Evolutionary conservation across 2,888 invertebrate genomes (phyloP), one percentile per base, ranked within the genome.

Genomic region (Agapostemon virescens): DNA sequence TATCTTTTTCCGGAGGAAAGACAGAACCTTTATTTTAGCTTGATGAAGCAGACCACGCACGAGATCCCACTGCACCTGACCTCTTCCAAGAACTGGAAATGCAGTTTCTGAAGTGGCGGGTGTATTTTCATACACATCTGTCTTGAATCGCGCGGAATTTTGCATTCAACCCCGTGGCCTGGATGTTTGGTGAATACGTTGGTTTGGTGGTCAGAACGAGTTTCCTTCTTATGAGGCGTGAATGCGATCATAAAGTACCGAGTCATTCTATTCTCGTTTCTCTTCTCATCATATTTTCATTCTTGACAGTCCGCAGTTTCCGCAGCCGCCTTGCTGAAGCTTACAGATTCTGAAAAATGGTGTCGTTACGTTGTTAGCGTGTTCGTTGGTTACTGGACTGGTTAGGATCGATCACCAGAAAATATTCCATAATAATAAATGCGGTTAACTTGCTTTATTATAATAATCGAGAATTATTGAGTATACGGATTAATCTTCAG

Each of bases 151-250:
- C 52, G 13, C 42, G 63, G 58, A 63, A 71, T 79, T 68, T 79
- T 38, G 49, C 42, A 71, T 79, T 72, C 67, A 79, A 69, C 49
- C 20, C 33, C 23, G 63, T 69, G 55, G 69, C 69, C 74, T 61
- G 77, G 67, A 79, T 78, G 23, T 38, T 26, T n/a, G 17, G 13
- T 15, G 61, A 13, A 30, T 40, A 17, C 42, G 36, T 63, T 79
- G 71, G 68, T 79, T 68, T 63, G 36, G 68, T 42, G 55, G 64
- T 26, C 68, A 55, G 40, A 52, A 68, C 20, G 78, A 71, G 36
- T 68, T 72, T 68, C 23, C 68, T 79, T 52, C 79, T 79, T 69
- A 64, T 38, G 68, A 79, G 42, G 68, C 71, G 79, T 49, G 80
- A 79, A 72, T 64, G 15, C 63, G 45, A 15, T 40, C 17, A 55